Evolutionary conservation across 2,888 invertebrate genomes (phyloP), one percentile per base, ranked within the genome.

Genomic region (Orchesellides sinensis): DNA sequence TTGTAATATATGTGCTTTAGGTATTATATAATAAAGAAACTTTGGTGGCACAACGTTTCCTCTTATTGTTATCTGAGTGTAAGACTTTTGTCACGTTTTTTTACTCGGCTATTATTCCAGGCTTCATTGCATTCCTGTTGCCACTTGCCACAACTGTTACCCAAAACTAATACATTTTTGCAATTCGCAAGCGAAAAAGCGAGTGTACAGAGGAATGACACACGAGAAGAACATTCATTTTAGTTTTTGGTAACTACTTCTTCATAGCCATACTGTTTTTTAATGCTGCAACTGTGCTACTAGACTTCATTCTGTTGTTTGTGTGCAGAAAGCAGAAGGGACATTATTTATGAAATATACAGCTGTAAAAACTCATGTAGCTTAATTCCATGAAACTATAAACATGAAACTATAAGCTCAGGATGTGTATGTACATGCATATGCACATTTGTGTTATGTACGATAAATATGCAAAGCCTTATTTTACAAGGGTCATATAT

Each of bases 81-180:
- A 35, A 63, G 54, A 74, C 63, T 63, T 74, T 74, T 74, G 74
- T 74, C 74, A 74, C 74, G 74, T 74, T 65, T 65, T 32, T 54
- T 52, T 52, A 14, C 23, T 47, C 19, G 5, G 6, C 23, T 29
- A 14, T 59, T 59, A 52, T 21, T 52, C 59, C 59, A 59, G n/a
- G 54, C 29, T 29, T 59, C 29, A 59, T 29, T 59, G 27, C 59
- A 29, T 17, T 59, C 59, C 59, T 8, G 1, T 59, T 59, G 8
- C 6, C 40, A 40, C 29, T 47, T 54, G 23, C 59, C 59, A 27
- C 59, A 29, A n/a, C 29, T 59, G 54, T 12, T 23, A 54, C 6
- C 1, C 23, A 54, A 54, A n/a, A 21, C n/a, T 49, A 49, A 49
- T 2, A 49, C 49, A 27, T 27, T 25, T 59, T 29, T 12, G 17